These are phyloP conservation scores for Myopa tessellatipennis DNA, from an alignment of 2,888 invertebrate genomes.

Conservation along the genomic window DNA sequence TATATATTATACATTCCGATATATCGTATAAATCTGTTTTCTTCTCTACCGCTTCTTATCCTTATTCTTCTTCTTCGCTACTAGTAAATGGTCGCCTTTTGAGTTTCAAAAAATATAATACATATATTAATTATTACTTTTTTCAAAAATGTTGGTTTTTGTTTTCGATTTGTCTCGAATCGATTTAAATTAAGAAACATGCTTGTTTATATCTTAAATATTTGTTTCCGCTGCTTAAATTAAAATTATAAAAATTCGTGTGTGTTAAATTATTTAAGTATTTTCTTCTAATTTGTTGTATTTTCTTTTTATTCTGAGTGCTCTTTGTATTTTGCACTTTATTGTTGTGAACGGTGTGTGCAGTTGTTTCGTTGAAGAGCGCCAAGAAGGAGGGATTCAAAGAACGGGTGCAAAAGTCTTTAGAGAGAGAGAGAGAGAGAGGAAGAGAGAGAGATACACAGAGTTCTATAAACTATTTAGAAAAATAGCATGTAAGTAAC, in stretches of 20 bases:
- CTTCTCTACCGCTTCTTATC: not conserved
- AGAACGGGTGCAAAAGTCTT: not conserved
- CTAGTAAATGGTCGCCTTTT: slow-evolving; percentile 1
- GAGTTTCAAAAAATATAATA: not conserved
- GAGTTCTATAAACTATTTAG: not conserved
- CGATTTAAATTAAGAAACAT: not conserved
- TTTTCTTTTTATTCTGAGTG: slow-evolving; percentile 49
- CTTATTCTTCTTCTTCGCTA: not conserved
- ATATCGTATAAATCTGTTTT: not conserved
- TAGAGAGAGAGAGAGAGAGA: no score
- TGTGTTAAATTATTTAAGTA: not conserved
- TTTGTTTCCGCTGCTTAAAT: not conserved
- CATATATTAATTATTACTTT: not conserved
- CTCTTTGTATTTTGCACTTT: slow-evolving; percentile 53
- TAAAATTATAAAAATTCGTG: not conserved
- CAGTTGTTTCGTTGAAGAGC: slow-evolving; percentile 36
- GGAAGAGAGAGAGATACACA: not conserved
- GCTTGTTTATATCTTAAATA: not conserved
- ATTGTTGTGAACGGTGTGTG: slow-evolving; percentile 64
- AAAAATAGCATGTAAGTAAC: not conserved
- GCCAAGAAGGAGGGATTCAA: slow-evolving; percentile 3
- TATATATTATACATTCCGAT: no score
- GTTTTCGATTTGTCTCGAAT: not conserved
- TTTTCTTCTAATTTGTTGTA: slow-evolving; percentile 46
- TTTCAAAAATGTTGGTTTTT: not conserved